Percentiles rank a stretch among this genome's conserved stretches.
Evolutionary conservation across 2,888 invertebrate genomes (phyloP).

Genomic region (Nymphalis urticae): DNA sequence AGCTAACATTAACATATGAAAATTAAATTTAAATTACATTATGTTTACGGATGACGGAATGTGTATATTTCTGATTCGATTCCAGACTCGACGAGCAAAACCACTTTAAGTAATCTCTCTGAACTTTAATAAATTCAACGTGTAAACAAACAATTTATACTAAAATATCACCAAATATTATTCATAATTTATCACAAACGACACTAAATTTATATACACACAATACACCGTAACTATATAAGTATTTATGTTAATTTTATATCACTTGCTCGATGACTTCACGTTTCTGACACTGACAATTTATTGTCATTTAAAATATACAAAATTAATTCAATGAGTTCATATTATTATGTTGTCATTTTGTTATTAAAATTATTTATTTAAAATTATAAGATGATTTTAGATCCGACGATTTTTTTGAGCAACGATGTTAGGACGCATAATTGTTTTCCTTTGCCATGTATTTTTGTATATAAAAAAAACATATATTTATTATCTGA

Average conservation of each 20-base stretch:
- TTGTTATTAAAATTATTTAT: constrained; percentile 1
- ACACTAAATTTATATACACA: neutral
- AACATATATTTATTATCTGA: too few relatives aligned
- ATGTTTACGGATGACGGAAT: too few relatives aligned
- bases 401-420: neutral
- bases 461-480: too few relatives aligned
- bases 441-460: too few relatives aligned
- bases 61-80: too few relatives aligned
- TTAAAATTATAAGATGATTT: neutral
- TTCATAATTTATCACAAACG: constrained; percentile 9
- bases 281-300: constrained; percentile 8
- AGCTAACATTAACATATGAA: too few relatives aligned
- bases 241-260: constrained; percentile 11
- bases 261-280: constrained; percentile 4
- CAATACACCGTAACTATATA: constrained; percentile 1
- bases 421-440: too few relatives aligned
- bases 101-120: neutral
- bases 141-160: neutral
- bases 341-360: constrained; percentile 14
- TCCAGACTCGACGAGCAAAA: too few relatives aligned
- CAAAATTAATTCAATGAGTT: constrained; percentile 13
- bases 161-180: neutral
- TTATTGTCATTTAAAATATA: constrained; percentile 12
- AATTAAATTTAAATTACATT: too few relatives aligned
- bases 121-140: neutral